Conservation (phyloP, 2,113 vertebrate genomes). For the Chlorocebus sabaeus region DNA sequence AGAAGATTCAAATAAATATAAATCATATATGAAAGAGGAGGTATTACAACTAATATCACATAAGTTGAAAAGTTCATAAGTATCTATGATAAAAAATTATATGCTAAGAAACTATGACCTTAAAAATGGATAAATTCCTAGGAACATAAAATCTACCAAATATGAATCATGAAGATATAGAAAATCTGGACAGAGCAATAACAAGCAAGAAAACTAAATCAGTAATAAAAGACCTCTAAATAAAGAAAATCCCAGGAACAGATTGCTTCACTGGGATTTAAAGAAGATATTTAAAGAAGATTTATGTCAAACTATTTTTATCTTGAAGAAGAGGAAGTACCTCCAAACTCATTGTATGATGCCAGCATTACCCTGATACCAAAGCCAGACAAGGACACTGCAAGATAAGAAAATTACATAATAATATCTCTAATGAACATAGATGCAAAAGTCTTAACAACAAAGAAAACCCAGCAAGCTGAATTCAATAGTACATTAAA, state of each 20-base stretch:
- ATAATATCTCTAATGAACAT: neutral
- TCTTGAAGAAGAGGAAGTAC: neutral
- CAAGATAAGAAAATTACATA: neutral
- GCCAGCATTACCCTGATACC: neutral
- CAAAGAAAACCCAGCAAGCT: neutral
- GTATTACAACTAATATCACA: neutral
- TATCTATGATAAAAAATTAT: neutral
- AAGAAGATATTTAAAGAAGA: neutral
- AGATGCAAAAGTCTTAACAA: neutral
- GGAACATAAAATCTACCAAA: neutral
- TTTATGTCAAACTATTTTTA: neutral
- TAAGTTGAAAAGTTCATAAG: neutral
- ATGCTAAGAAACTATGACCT: neutral
- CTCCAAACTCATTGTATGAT: neutral
- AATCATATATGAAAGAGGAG: neutral
- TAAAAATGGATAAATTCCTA: neutral
- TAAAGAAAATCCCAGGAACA: neutral
- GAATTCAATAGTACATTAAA: neutral
- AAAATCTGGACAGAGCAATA: neutral
- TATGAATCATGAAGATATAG: neutral
- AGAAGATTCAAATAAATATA: neutral
- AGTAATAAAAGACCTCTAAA: neutral
- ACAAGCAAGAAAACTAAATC: neutral
- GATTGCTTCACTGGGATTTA: neutral
- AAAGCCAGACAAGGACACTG: neutral